Base-by-base conservation (phyloP, 1,140 invertebrate species). In the Anagrus nilaparvatae region DNA sequence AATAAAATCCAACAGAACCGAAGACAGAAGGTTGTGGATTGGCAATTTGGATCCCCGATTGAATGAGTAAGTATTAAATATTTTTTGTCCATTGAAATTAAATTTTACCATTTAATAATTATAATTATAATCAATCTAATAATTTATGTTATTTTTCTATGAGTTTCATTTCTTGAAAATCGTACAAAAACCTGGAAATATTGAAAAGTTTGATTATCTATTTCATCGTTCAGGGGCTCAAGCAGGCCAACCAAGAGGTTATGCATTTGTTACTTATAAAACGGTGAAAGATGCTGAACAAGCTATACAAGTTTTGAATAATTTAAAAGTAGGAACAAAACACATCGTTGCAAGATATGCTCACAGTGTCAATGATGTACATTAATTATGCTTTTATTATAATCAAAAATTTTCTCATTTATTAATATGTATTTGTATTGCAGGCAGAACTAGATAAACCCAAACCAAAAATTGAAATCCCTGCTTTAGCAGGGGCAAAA, bases 81-180 rank as follows among this genome's bases (percentile, higher is more conserved):
- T 41, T 5, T 16, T 28, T 29, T 1, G 27, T 27, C 6, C 24
- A 7, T 12, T 27, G 24, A 7, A 25, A 25, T 25, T 25, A 25
- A 25, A 25, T 21, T 18, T 30, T 21, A 34, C 14, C 13, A 24
- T 25, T 12, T 24, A 28, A 5, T 29, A 8, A 23, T 2, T 16
- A 44, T 16, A 4, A n/a, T 30, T 28, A 29, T n/a, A n/a, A n/a
- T n/a, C n/a, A n/a, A n/a, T n/a, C n/a, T n/a, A n/a, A n/a, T n/a
- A n/a, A 48, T 46, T 51, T 31, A 25, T 46, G 35, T 53, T 59
- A 56, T 66, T 56, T 65, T 49, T 61, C 76, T 79, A 86, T 78
- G 70, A 84, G 83, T 93, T 84, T 80, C 80, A 88, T 78, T 78
- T 95, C 72, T 72, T 94, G 66, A 94, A 94, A 87, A 76, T 93